Evolutionary conservation across 2,797 vertebrate species (phyloP).

Genomic region (Meda fulgida): DNA sequence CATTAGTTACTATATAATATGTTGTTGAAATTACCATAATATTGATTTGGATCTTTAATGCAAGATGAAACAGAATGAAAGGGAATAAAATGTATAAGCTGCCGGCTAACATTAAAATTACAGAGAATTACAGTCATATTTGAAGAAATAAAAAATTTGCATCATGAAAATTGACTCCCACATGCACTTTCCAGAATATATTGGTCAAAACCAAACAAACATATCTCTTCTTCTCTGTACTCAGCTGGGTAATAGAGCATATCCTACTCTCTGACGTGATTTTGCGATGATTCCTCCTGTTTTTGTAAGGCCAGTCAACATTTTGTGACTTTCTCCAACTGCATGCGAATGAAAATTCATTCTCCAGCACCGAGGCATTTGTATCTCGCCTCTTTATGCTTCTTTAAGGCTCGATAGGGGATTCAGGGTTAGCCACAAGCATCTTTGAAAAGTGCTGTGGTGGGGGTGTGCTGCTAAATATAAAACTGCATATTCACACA

Average conservation of each 20-base stretch:
- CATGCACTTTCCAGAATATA: background rate
- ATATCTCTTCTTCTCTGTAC: background rate
- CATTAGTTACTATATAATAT: too few species aligned
- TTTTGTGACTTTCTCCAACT: constrained; percentile 7
- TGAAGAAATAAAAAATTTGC: background rate
- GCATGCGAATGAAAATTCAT: constrained; percentile 15
- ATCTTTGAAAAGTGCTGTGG: constrained; percentile 44
- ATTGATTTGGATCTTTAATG: background rate
- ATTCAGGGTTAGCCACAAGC: constrained; percentile 57
- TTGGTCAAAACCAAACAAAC: background rate
- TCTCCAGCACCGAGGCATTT: constrained; percentile 5
- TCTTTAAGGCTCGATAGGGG: constrained; percentile 56
- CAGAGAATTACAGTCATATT: background rate
- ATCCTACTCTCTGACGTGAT: background rate
- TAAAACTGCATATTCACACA: constrained; percentile 65
- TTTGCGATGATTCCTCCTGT: background rate
- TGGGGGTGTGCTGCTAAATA: constrained; percentile 57
- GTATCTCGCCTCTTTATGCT: constrained; percentile 41
- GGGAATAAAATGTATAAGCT: background rate
- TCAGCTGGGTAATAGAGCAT: constrained; percentile 11
- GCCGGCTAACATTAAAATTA: background rate
- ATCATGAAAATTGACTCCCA: constrained; percentile 2
- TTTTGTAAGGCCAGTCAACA: constrained; percentile 34
- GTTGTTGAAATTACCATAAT: background rate
- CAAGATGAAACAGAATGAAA: background rate